Evolutionary conservation across 2,797 vertebrate species (phyloP), one percentile per base, ranked within the genome.

Genomic region (Pterois miles): DNA sequence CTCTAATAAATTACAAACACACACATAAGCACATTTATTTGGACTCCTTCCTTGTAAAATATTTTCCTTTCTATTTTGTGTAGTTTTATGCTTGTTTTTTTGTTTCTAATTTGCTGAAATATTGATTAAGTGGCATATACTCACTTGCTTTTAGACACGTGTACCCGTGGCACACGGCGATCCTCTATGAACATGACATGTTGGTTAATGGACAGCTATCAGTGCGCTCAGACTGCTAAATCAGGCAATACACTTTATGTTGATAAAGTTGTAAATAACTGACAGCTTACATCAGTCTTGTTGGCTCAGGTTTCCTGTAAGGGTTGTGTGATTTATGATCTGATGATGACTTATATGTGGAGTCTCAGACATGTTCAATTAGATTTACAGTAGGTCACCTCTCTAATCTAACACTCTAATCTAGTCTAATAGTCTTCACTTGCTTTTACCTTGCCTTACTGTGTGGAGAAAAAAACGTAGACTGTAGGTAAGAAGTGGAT

Each of bases 1-100:
- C 52, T 86, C 84, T 91, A 88, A 91, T 92, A 86, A 93, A 91
- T 85, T 76, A 69, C 71, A 73, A 68, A 74, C 76, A 80, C 67
- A 53, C 56, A 33, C 57, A 68, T 34, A 69, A 60, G 4, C 20
- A 25, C 22, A 74, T 38, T 72, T 52, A 33, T 63, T 48, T 3
- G 13, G 69, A 43, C 29, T 13, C 34, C 8, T 76, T n/a, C n/a
- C 12, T 20, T 40, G 14, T 74, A 36, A 64, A 73, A 71, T 63
- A 16, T 36, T 29, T 33, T 29, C 36, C 27, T 11, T 62, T 57
- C 8, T 46, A 48, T 48, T 48, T 48, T 43, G 58, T 62, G 4
- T 50, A 20, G 36, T 46, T 52, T 60, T 11, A 34, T 22, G 48
- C 3, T 10, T 13, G 14, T 79, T 64, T 75, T 68, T 74, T 70